Evolutionary conservation across 2,797 vertebrate species (phyloP).

Genomic region (Platyrinchus mystaceus): DNA sequence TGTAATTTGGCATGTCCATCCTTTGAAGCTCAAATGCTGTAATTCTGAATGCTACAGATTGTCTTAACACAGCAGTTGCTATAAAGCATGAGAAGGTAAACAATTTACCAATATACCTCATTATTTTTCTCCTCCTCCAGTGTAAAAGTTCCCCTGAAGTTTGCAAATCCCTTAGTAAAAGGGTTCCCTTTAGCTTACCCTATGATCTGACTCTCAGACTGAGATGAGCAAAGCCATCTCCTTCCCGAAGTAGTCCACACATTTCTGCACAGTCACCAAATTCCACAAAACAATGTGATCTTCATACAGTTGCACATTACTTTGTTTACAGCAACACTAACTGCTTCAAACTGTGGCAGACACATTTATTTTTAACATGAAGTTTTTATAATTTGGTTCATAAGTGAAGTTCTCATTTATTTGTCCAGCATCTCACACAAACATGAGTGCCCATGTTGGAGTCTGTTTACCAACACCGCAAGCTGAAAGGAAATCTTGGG

Average conservation of each 20-base stretch:
- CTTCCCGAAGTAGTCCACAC: neutral
- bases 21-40: neutral
- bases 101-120: neutral
- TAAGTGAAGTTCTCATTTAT: neutral
- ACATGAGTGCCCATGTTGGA: neutral
- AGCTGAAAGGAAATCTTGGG: slow-evolving; percentile 12
- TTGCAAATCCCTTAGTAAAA: neutral
- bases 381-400: neutral
- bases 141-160: neutral
- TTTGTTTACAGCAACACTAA: slow-evolving; percentile 6
- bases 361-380: neutral
- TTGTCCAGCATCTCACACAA: slow-evolving; percentile 3
- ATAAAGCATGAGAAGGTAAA: neutral
- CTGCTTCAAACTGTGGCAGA: neutral
- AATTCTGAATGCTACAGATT: slow-evolving; percentile 2
- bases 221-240: neutral
- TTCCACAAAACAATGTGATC: slow-evolving; percentile 25
- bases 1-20: neutral
- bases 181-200: neutral
- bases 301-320: slow-evolving; percentile 25
- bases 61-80: neutral
- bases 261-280: neutral
- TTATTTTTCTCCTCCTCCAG: neutral
- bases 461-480: neutral
- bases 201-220: neutral